Percentiles rank a stretch among this genome's conserved stretches.
These are phyloP conservation scores for Lethrus apterus DNA, from an alignment of 1,140 invertebrate genomes.

Conservation along the genomic window DNA sequence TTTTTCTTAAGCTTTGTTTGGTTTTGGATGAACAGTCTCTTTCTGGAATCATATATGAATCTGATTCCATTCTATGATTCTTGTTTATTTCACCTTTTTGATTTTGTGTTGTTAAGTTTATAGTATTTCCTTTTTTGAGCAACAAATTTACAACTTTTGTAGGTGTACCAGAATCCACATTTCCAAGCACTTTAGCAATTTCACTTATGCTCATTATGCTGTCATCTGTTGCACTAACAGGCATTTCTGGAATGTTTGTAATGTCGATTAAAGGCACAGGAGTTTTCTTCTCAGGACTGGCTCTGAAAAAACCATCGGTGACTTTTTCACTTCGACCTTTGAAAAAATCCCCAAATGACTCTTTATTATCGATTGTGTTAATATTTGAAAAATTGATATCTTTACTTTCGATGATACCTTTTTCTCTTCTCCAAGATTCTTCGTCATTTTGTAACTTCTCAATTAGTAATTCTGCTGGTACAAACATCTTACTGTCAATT, in stretches of 20 bases:
- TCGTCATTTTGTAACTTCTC: conserved; percentile 10
- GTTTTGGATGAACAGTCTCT: too few species aligned
- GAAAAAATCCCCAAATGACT: conserved; percentile 12
- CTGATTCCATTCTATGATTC: too few species aligned
- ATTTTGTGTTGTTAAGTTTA: background rate
- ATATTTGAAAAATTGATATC: background rate
- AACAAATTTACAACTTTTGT: background rate
- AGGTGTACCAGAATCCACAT: background rate
- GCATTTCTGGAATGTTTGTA: conserved; percentile 2
- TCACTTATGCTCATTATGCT: conserved; percentile 3
- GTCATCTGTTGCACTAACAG: background rate
- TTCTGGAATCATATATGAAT: too few species aligned
- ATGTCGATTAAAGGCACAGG: conserved; percentile 9
- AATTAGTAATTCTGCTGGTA: conserved; percentile 9
- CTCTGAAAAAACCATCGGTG: conserved; percentile 4
- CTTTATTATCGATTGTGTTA: background rate
- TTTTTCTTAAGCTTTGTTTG: too few species aligned
- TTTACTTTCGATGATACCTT: background rate
- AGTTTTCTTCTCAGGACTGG: conserved; percentile 4
- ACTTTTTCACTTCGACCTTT: conserved; percentile 3
- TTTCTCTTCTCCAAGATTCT: conserved; percentile 6
- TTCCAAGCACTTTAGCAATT: conserved; percentile 10
- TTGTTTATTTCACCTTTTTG: background rate
- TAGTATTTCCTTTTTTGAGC: background rate
- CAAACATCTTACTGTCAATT: conserved; percentile 9